Base-by-base conservation (phyloP, 2,113 vertebrate genomes). In the Gymnocephalus cernua region DNA sequence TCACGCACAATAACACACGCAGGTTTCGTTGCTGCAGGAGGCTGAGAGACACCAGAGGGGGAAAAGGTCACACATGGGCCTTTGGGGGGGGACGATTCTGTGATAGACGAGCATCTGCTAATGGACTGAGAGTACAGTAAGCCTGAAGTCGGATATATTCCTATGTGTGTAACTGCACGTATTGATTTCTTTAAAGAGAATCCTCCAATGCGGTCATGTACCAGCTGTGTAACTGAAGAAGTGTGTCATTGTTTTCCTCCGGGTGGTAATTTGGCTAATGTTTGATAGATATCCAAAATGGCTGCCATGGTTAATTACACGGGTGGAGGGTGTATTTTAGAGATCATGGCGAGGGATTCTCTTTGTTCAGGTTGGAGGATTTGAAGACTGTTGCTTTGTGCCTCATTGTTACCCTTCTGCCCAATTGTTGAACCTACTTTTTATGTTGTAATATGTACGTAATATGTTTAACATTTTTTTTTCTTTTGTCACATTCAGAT, bases 261-360 rank as follows among this genome's bases (percentile, higher is more conserved):
- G 29, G 85, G 86, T 83, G 79, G 50, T 87, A 84, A 88, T 88
- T 90, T 76, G 56, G 67, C 57, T 84, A 79, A 84, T 84, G 83
- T 84, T 86, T 5, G 4, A 61, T 15, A 1, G 21, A 45, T 77
- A 86, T 78, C 73, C 72, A 91, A 90, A 88, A 89, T 91, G 89
- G 90, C 89, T 79, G 78, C 82, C 58, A 35, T 35, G 82, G 80
- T 87, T 89, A 83, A 87, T 90, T 91, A 83, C 47, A 81, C 9
- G 47, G 64, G 38, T 23, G 16, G 81, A 75, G 71, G 68, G 35
- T 84, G 77, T 85, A 27, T 68, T 76, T 66, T 23, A 53, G 51
- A 72, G 68, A 88, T 87, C 83, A 64, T 65, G 56, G 41, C 6
- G 15, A 44, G 44, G 66, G 51, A 41, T 63, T 82, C 9, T 79